phyloP scores from a whole-genome alignment of 2,797 vertebrate genomes.

The Manis javanica region DNA sequence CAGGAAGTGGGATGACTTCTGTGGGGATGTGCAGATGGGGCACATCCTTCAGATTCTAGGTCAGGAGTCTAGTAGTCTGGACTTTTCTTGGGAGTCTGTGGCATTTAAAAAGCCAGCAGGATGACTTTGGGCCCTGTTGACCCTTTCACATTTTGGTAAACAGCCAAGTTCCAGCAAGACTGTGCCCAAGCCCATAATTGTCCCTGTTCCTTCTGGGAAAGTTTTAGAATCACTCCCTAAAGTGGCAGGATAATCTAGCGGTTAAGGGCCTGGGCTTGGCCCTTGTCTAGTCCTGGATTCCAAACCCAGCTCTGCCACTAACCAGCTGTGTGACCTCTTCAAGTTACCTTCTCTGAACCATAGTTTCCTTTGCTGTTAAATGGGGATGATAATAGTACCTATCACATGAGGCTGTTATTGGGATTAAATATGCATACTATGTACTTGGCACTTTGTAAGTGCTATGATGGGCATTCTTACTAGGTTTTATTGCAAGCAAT shows the following conservation, averaged over 20 bases:
- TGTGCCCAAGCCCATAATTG: background rate
- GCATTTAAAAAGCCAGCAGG: slow-evolving; percentile 25
- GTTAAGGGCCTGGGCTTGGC: slow-evolving; percentile 26
- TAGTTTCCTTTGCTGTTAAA: slow-evolving; percentile 54
- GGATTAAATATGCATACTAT: slow-evolving; percentile 43
- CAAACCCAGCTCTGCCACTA: slow-evolving; percentile 48
- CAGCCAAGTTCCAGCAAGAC: background rate
- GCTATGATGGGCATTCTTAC: slow-evolving; percentile 10
- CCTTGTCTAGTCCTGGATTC: slow-evolving; percentile 43
- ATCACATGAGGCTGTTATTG: slow-evolving; percentile 12
- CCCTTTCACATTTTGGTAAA: slow-evolving; percentile 32
- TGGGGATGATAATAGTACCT: slow-evolving; percentile 24
- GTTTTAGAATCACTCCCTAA: slow-evolving; percentile 51
- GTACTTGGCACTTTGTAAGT: slow-evolving; percentile 15
- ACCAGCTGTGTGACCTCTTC: slow-evolving; percentile 50
- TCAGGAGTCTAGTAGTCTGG: slow-evolving; percentile 33
- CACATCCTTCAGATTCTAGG: slow-evolving; percentile 24
- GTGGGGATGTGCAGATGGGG: background rate
- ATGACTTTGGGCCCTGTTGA: background rate
- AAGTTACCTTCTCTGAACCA: slow-evolving; percentile 53
- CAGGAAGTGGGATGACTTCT: slow-evolving; percentile 59
- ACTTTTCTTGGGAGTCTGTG: slow-evolving; percentile 49
- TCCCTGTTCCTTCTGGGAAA: slow-evolving; percentile 38
- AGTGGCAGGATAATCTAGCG: background rate
- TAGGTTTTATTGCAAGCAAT: slow-evolving; percentile 39